These are phyloP conservation scores for Streptopelia turtur DNA, from an alignment of 2,797 vertebrate genomes.

Conservation along the genomic window DNA sequence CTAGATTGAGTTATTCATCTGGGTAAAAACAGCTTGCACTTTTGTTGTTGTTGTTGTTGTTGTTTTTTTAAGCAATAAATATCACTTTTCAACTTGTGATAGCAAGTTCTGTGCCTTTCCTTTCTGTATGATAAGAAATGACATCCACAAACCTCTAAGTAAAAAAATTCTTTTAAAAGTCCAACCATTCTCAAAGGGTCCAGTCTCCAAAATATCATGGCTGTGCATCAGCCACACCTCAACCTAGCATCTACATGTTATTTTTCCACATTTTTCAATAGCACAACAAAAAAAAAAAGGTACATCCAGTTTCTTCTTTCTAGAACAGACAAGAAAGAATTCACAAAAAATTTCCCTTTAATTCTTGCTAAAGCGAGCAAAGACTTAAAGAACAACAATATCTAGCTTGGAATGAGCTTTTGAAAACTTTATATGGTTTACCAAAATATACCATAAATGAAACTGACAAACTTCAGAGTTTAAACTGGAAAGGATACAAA, in stretches of 20 bases:
- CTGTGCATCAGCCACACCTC: not conserved
- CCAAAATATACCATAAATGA: not conserved
- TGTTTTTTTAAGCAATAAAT: not conserved
- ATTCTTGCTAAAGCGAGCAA: not conserved
- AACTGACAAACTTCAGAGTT: not conserved
- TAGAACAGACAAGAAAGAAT: not conserved
- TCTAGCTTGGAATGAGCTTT: not conserved
- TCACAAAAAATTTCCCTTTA: not conserved
- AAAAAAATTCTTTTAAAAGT: not conserved
- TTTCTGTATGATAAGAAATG: not conserved
- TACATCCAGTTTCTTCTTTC: not conserved
- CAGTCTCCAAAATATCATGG: not conserved
- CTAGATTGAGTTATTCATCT: not conserved
- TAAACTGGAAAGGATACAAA: not conserved
- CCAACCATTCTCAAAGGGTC: not conserved
- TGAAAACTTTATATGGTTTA: not conserved
- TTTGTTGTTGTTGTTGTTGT: no score
- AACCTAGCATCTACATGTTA: not conserved
- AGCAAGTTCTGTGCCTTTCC: not conserved
- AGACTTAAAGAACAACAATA: not conserved
- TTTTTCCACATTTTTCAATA: not conserved
- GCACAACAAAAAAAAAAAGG: not conserved
- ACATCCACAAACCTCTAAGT: not conserved
- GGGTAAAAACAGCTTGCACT: not conserved
- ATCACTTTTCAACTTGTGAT: not conserved